These are phyloP conservation scores for Harpalus rufipes DNA, from an alignment of 2,888 invertebrate genomes.

Conservation along the genomic window DNA sequence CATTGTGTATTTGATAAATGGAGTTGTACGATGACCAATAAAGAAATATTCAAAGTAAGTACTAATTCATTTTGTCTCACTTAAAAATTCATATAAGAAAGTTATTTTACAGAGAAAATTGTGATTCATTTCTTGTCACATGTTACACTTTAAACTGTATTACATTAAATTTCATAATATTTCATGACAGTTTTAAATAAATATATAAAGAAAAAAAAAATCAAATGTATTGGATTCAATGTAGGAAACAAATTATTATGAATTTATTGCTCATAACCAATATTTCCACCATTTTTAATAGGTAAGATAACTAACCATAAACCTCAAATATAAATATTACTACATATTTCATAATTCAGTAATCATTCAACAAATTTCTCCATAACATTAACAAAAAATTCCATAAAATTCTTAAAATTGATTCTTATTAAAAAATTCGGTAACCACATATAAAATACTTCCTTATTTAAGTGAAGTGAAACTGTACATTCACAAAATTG, in stretches of 20 bases:
- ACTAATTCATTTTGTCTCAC: no score
- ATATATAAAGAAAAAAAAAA: no score
- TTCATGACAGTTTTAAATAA: no score
- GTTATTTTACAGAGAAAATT: no score
- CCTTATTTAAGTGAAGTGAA: constrained; percentile 43
- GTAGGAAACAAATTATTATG: not conserved
- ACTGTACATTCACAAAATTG: constrained; percentile 43
- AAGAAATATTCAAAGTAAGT: no score
- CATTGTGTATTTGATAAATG: no score
- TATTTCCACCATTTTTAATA: not conserved
- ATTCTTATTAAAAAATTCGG: constrained; percentile 44
- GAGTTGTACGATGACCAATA: no score
- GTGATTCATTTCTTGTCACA: no score
- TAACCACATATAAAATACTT: constrained; percentile 40
- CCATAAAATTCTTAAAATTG: constrained; percentile 40
- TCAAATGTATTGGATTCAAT: not conserved
- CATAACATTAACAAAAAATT: constrained; percentile 36
- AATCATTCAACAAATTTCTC: constrained; percentile 32
- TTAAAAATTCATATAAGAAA: no score
- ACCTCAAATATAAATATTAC: constrained; percentile 17
- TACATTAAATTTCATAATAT: no score
- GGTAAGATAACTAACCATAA: not conserved
- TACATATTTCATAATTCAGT: constrained; percentile 18
- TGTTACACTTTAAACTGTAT: no score
- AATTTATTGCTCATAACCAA: not conserved